Evolutionary conservation across 2,113 vertebrate species (phyloP).

Genomic region (Gopherus evgoodei): DNA sequence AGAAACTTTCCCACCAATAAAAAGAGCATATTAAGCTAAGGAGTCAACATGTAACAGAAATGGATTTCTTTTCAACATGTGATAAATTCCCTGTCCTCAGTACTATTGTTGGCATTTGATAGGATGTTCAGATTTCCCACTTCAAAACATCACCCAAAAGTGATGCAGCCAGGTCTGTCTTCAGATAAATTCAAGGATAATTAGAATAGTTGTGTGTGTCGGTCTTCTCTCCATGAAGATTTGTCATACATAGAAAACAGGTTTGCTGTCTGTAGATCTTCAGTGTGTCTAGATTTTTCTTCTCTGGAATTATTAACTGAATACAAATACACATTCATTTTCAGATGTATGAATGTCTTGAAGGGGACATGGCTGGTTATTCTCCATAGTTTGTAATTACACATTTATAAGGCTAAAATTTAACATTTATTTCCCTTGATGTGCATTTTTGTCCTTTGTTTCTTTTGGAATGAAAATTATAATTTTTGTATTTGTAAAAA

Average conservation of each 20-base stretch:
- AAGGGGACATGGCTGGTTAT: not conserved
- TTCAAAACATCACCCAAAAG: not conserved
- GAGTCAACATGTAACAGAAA: not conserved
- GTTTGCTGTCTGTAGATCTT: not conserved
- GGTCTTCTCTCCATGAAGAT: conserved; percentile 29
- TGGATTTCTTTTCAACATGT: not conserved
- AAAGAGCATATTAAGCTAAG: not conserved
- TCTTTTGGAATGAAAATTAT: not conserved
- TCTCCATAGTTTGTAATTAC: conserved; percentile 11
- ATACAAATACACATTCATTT: not conserved
- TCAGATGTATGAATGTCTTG: not conserved
- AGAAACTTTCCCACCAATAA: conserved; percentile 13
- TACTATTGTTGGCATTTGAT: not conserved
- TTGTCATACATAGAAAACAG: not conserved
- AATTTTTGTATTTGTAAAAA: not conserved
- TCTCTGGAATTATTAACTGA: not conserved
- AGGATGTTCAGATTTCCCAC: not conserved
- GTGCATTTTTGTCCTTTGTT: not conserved
- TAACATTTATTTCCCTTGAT: not conserved
- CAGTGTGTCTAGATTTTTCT: not conserved
- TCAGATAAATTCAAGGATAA: not conserved
- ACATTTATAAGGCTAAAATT: not conserved
- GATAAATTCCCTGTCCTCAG: not conserved
- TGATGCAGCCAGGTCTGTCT: not conserved
- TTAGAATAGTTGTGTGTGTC: not conserved